Evolutionary conservation across 1,140 invertebrate genomes (phyloP).

Genomic region (Eueides isabella): DNA sequence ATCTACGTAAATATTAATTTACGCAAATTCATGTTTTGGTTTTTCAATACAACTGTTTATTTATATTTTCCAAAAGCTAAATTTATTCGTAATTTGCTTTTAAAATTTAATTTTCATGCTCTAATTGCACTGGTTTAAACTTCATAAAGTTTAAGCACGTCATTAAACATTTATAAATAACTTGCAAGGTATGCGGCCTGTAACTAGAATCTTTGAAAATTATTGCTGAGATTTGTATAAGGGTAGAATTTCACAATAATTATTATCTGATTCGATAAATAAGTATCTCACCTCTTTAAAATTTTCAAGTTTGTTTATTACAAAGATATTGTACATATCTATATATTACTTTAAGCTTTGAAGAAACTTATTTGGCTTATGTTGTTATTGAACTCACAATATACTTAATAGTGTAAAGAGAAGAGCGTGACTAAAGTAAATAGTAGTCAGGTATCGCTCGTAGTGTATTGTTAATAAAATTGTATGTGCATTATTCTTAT

Average conservation of each 20-base stretch:
- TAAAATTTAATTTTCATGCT: slow-evolving; percentile 18
- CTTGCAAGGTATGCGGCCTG: slow-evolving; percentile 4
- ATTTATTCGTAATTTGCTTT: slow-evolving; percentile 4
- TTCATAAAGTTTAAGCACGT: slow-evolving; percentile 12
- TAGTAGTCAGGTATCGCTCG: too few species aligned
- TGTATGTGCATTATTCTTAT: too few species aligned
- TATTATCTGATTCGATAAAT: neutral
- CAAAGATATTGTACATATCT: too few species aligned
- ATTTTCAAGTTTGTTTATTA: too few species aligned
- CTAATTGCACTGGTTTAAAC: slow-evolving; percentile 15
- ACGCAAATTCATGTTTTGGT: neutral
- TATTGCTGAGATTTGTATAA: neutral
- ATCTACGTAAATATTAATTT: too few species aligned
- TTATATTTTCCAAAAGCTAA: slow-evolving; percentile 2
- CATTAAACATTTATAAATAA: slow-evolving; percentile 17
- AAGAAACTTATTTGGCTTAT: too few species aligned
- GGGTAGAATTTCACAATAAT: neutral
- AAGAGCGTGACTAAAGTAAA: too few species aligned
- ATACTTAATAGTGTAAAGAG: too few species aligned
- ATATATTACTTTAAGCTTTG: too few species aligned
- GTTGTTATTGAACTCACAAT: too few species aligned
- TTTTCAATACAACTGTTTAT: neutral
- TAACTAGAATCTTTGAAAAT: neutral
- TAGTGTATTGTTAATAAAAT: too few species aligned
- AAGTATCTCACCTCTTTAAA: neutral